Conservation (phyloP, 53 echinoderm and acorn worm genomes). For the Pentamera pediparva region DNA sequence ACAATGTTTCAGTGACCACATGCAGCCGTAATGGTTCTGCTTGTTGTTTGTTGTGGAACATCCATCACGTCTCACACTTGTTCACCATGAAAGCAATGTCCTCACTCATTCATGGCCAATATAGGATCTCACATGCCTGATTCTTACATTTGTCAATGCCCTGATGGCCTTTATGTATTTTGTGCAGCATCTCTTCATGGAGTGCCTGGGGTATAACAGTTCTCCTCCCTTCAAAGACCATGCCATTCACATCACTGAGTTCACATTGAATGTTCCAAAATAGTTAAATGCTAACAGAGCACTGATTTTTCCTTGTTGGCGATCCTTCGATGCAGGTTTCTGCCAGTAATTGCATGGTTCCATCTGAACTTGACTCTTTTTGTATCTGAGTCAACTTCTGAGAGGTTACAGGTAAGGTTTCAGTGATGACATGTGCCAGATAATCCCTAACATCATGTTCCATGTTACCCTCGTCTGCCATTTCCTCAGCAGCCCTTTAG, state of each 20-base stretch:
- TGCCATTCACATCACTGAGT: constrained; percentile 18
- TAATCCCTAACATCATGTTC: not conserved
- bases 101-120: constrained; percentile 34
- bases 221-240: constrained; percentile 39
- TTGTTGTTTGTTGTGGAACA: not conserved
- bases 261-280: constrained; percentile 37
- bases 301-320: constrained; percentile 20
- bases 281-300: constrained; percentile 2
- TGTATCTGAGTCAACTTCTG: not conserved
- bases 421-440: not conserved
- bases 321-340: constrained; percentile 12
- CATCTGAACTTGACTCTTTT: not conserved
- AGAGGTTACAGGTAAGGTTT: not conserved
- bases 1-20: constrained; percentile 30
- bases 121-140: constrained; percentile 31
- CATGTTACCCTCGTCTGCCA: not conserved
- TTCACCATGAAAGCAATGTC: constrained; percentile 18
- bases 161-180: constrained; percentile 45
- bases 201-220: constrained; percentile 31
- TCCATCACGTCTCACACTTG: constrained; percentile 25
- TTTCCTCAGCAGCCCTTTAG: not conserved
- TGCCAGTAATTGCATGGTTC: not conserved
- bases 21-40: constrained; percentile 27
- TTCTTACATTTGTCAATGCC: constrained; percentile 45
- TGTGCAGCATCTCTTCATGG: constrained; percentile 36